Base-by-base conservation (phyloP, 64 coral and sea anemone species). In the Pachyseris speciosa region DNA sequence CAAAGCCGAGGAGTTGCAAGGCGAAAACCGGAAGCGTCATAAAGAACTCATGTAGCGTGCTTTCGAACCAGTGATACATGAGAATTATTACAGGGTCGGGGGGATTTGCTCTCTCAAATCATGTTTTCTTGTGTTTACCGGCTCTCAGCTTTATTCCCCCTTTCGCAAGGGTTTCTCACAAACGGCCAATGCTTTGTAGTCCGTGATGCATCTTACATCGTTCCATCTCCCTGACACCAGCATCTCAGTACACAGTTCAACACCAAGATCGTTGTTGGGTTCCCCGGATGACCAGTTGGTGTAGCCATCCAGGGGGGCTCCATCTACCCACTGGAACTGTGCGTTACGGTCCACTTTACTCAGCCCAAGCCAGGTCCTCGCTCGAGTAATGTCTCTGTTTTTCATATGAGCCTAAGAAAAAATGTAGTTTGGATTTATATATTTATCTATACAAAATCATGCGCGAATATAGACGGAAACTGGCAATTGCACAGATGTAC, bases 191-290 rank as follows among this genome's bases (percentile, higher is more conserved):
- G 39, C 8, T 9, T 73, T 73, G 38, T 43, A 43, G 24, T 37
- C 16, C 15, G 69, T 2, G 19, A 4, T 37, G 16, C 69, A 72
- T 37, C 38, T 73, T 16, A 73, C 9, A 73, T 42, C 69, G 44
- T 42, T 73, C 69, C 69, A 73, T n/a, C 44, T 73, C 4, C 12
- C 20, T 7, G 69, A 24, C 5, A 73, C 37, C 37, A 73, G 22
- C 37, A 73, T 73, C 69, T 73, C 69, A n/a, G 69, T 44, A n/a
- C 69, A 73, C 69, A 73, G 3, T 9, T 73, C 69, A 8, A 20
- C 37, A 9, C 69, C 69, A n/a, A 10, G 19, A 24, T 4, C 38
- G 38, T 43, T 43, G 17, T 73, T 73, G 4, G 69, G 69, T 73
- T 73, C 69, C 1, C 38, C 69, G 7, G 69, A 39, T 2, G 22